Conservation (phyloP, 2,888 invertebrate genomes). For the Cryptus viduatorius region DNA sequence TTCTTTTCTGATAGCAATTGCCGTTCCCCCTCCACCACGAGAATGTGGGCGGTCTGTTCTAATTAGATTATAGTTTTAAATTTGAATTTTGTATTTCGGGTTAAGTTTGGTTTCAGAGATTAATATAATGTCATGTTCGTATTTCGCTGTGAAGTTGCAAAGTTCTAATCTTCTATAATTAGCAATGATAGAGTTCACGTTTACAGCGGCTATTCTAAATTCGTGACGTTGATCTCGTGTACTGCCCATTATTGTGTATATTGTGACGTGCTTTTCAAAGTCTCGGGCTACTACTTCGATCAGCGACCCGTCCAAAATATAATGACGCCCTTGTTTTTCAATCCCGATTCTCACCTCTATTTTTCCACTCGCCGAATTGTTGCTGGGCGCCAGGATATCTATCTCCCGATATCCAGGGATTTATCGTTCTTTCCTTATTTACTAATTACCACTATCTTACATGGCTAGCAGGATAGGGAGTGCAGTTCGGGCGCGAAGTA, state of each 20-base stretch:
- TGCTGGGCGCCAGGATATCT: no score
- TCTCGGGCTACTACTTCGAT: no score
- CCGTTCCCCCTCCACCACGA: slow-evolving; percentile 6
- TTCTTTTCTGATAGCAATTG: slow-evolving; percentile 11
- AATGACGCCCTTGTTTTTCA: no score
- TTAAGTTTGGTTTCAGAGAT: slow-evolving; percentile 28
- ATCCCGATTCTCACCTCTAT: no score
- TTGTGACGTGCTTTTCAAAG: no score
- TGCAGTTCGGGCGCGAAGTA: no score
- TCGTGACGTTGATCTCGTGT: neutral
- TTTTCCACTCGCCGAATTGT: no score
- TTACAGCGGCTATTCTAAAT: slow-evolving; percentile 10
- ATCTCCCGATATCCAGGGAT: no score
- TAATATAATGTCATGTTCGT: neutral
- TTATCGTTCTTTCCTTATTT: no score
- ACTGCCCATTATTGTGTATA: neutral
- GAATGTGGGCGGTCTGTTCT: slow-evolving; percentile 27
- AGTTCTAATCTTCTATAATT: slow-evolving; percentile 6
- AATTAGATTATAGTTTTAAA: slow-evolving; percentile 4
- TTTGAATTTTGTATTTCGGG: neutral
- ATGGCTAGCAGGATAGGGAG: no score
- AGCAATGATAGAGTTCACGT: slow-evolving; percentile 10
- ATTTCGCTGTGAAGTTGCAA: neutral
- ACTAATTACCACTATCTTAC: no score
- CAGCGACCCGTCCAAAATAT: no score